Base-by-base conservation (phyloP, 2,888 invertebrate genomes). In the Panorpa germanica region DNA sequence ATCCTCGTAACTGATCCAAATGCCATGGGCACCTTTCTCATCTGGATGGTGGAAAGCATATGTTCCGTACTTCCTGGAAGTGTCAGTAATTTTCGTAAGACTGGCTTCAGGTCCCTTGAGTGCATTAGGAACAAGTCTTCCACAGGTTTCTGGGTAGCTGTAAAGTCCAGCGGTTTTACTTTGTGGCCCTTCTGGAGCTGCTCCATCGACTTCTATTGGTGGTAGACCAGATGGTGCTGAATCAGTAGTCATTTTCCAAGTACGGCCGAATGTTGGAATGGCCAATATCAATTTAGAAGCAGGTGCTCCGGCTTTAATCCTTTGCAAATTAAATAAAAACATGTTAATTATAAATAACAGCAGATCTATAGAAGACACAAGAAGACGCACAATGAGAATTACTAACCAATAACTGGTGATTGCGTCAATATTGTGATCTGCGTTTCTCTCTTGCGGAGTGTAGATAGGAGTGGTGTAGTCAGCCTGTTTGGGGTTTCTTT, bases 1-100 rank as follows among this genome's bases (percentile, higher is more conserved):
- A 46, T 83, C 82, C 44, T 83, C 82, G 48, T 75, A 83, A 32
- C 71, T 70, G 5, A 78, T 72, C 83, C 83, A 85, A 9, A 81
- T 50, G 3, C 83, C 83, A n/a, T 65, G 63, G 11, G 67, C 66
- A 2, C 65, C 69, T 31, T 57, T 64, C 26, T 68, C 65, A 32
- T 69, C 64, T 31, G 77, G 73, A 0, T 72, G 52, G 36, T 74
- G 70, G 60, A 67, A 82, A 1, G 77, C 81, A 45, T 82, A 83
- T 14, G 70, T 70, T 31, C 82, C 80, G 38, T 74, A 76, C 40
- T 78, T 70, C 44, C 77, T 77, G 41, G 75, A 73, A n/a, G 78
- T 77, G 46, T 83, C 82, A 15, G 70, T 67, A 34, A 80, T 72
- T 47, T 75, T 72, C 40, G 75, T 66, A 11, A 82, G 52, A 34